A percentile compares a stretch with the other conserved stretches of the same genome.
Evolutionary conservation across 2,797 vertebrate genomes (phyloP).

Genomic region (Scomberomorus guttatus): DNA sequence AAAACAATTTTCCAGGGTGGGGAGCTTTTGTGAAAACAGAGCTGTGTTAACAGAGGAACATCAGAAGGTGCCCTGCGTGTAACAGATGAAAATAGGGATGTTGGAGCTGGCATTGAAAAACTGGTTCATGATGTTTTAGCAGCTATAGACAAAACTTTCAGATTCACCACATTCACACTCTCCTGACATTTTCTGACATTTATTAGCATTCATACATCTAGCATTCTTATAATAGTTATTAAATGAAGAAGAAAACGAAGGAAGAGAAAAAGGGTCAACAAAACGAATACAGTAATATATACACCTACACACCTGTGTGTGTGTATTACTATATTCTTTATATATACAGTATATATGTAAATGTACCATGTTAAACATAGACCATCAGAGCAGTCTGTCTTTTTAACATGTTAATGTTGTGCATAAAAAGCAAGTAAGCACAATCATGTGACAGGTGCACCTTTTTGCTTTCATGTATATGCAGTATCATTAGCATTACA

Average conservation of each 20-base stretch:
- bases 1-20: slow-evolving; percentile 26
- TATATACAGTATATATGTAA: too few relatives aligned
- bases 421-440: neutral
- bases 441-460: slow-evolving; percentile 8
- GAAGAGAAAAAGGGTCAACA: too few relatives aligned
- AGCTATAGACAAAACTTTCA: slow-evolving; percentile 24
- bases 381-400: neutral
- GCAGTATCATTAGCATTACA: neutral
- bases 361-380: too few relatives aligned
- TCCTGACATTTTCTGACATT: neutral
- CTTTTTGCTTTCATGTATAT: neutral
- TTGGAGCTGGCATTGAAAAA: slow-evolving; percentile 2
- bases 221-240: too few relatives aligned
- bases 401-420: neutral
- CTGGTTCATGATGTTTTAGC: slow-evolving; percentile 17
- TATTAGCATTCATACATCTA: too few relatives aligned
- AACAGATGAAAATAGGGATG: slow-evolving; percentile 23
- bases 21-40: slow-evolving; percentile 38
- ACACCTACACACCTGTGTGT: too few relatives aligned
- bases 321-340: too few relatives aligned
- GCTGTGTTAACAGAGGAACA: slow-evolving; percentile 27
- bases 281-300: too few relatives aligned
- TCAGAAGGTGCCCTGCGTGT: slow-evolving; percentile 10
- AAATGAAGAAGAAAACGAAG: too few relatives aligned
- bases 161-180: neutral